Base-by-base conservation (phyloP, 2,888 invertebrate genomes). In the Amiota minor region DNA sequence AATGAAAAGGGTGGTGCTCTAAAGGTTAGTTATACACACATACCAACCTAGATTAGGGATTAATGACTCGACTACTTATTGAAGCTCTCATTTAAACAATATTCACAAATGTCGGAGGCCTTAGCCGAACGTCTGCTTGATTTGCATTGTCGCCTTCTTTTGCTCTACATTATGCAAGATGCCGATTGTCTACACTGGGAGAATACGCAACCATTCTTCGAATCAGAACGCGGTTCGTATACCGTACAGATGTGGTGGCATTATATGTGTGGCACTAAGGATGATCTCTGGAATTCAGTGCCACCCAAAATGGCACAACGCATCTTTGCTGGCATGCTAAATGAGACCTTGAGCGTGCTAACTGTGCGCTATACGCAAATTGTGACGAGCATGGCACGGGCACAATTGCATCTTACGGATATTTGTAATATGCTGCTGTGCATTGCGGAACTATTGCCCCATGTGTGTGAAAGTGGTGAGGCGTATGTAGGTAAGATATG, bases 201-300 rank as follows among this genome's bases (percentile, higher is more conserved):
- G 79, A 93, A 92, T 74, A 91, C 91, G 59, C 90, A 90, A 0
- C 90, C 93, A 0, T 94, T 94, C 82, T 94, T 93, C 81, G 94
- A 94, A 87, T 93, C 93, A 0, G 95, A 95, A 86, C 90, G 95
- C 14, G 95, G 95, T 3, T 95, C 96, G 3, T 96, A 95, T 56
- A 93, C 94, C 1, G 93, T 96, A 76, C 96, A 96, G 85, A 96
- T 96, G 92, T 96, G 96, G 96, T 95, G 96, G 95, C 91, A 95
- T 23, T 96, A 96, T 85, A 94, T 96, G 90, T 73, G 83, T 93
- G 96, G 95, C 6, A 95, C 95, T 53, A 93, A 92, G 84, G 92
- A 94, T 80, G 95, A 96, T 89, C 90, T 96, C 55, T 96, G 96
- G 96, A 94, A 93, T 81, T 95, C 95, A 0, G 95, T 96, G n/a